Evolutionary conservation across 2,113 vertebrate genomes (phyloP).

Genomic region (Formicarius rufipectus): DNA sequence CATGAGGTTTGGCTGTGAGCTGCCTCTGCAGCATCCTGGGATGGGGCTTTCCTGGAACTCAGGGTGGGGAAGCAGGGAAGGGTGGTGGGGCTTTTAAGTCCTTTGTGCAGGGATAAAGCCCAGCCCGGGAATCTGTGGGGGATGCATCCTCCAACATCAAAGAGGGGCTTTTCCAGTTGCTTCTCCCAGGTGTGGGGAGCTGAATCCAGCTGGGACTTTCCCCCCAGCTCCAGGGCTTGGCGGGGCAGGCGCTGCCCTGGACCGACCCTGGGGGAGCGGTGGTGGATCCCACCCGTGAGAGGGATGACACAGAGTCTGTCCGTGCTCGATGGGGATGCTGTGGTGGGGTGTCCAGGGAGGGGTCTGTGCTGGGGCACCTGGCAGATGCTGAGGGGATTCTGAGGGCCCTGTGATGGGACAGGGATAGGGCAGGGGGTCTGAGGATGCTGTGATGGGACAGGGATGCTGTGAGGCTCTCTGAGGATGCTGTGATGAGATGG

Average conservation of each 20-base stretch:
- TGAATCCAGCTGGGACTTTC: neutral
- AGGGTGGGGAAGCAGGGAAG: neutral
- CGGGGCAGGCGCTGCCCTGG: fast-evolving
- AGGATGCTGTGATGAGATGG: neutral
- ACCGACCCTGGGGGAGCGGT: fast-evolving
- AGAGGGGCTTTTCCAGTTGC: neutral
- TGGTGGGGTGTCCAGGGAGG: neutral
- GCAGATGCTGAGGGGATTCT: neutral
- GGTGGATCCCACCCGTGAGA: neutral
- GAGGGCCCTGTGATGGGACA: neutral
- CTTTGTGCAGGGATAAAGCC: neutral
- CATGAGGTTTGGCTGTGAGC: neutral
- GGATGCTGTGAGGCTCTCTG: neutral
- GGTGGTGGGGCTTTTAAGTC: neutral
- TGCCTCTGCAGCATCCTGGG: neutral
- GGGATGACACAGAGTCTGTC: fast-evolving
- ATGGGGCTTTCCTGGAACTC: neutral
- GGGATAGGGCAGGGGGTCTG: neutral
- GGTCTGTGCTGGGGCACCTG: neutral
- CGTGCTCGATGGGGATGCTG: neutral
- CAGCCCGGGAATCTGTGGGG: neutral
- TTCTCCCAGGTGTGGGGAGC: neutral
- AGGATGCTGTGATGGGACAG: neutral
- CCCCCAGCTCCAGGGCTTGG: neutral
- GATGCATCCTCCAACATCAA: neutral